A percentile compares a stretch with the other conserved stretches of the same genome.
These are phyloP conservation scores for Chionodraco myersi DNA, from an alignment of 2,113 vertebrate genomes.

Conservation along the genomic window DNA sequence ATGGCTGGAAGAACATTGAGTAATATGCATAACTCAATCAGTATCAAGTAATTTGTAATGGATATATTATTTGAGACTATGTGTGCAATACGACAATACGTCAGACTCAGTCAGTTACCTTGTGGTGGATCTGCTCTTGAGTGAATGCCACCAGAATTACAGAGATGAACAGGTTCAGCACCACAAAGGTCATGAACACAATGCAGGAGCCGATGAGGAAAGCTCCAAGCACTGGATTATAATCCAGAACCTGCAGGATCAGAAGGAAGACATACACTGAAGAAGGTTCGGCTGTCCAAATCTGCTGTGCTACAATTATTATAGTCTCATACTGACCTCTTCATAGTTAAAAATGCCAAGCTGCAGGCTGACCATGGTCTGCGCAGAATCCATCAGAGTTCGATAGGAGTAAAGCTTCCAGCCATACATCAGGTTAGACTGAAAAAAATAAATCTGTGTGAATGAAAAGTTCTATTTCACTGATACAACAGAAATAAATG, in stretches of 20 bases:
- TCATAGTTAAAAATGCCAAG: constrained; percentile 97
- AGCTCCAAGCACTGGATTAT: constrained; percentile 91
- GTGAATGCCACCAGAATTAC: constrained; percentile 96
- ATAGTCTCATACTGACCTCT: constrained; percentile 83
- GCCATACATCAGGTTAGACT: constrained; percentile 95
- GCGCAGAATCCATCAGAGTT: constrained; percentile 89
- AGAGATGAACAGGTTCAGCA: constrained; percentile 96
- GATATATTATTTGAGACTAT: background rate
- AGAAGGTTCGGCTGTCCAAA: constrained; percentile 11
- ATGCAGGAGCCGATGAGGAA: constrained; percentile 96
- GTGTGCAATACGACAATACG: constrained; percentile 1
- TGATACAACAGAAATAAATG: constrained; percentile 4
- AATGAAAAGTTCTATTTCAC: constrained; percentile 6
- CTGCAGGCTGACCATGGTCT: constrained; percentile 94
- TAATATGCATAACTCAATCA: constrained; percentile 1
- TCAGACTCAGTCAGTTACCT: constrained; percentile 79
- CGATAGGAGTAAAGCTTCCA: constrained; percentile 95
- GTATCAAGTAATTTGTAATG: background rate
- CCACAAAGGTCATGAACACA: constrained; percentile 96
- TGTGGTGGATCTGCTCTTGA: constrained; percentile 91
- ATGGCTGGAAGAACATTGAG: constrained; percentile 83
- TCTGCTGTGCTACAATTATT: constrained; percentile 4
- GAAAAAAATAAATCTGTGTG: constrained; percentile 54
- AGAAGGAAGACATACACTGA: constrained; percentile 17
- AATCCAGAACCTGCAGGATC: constrained; percentile 88